Evolutionary conservation across 2,797 vertebrate genomes (phyloP), one percentile per base, ranked within the genome.

Genomic region (Antrozous pallidus): DNA sequence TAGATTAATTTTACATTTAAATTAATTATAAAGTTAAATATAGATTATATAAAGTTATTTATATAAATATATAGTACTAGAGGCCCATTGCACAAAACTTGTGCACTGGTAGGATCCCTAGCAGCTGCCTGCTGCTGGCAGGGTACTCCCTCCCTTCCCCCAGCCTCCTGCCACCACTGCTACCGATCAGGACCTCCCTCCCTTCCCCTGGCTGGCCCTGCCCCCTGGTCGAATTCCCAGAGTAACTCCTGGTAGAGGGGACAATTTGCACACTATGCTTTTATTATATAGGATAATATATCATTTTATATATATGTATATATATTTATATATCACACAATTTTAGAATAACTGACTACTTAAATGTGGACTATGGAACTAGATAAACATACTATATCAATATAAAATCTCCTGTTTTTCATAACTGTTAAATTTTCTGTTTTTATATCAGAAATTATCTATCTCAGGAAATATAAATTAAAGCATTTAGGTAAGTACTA

Each of bases 381-480:
- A 58, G 88, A 85, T 65, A 49, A 63, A 56, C 58, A 56, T 49
- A 56, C 13, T 31, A 14, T 67, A 58, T 86, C 54, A 67, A 33
- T 63, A 80, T 31, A 28, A 83, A 83, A 61, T 54, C 36, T 73
- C 26, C 38, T 31, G 9, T 33, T 69, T 85, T 95, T 74, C 49
- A 89, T 61, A 75, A 40, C 31, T 80, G 47, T 61, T 65, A 80
- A 65, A 58, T 83, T 82, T 69, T 42, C 71, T 89, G 10, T 54
- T 84, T 93, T 89, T 56, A 16, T 56, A 93, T 40, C 31, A 58
- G 38, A 94, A 91, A 74, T 54, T 67, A 1, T 88, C 22, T 92
- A 13, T 73, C 71, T 61, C 20, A 38, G 65, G 33, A 87, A 89
- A 79, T 58, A 49, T 2, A 74, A n/a, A 10, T 22, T 33, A 8